A percentile compares a stretch with the other conserved stretches of the same genome.
These are phyloP conservation scores for Dorcus hopei DNA, from an alignment of 2,888 invertebrate species.

Conservation along the genomic window DNA sequence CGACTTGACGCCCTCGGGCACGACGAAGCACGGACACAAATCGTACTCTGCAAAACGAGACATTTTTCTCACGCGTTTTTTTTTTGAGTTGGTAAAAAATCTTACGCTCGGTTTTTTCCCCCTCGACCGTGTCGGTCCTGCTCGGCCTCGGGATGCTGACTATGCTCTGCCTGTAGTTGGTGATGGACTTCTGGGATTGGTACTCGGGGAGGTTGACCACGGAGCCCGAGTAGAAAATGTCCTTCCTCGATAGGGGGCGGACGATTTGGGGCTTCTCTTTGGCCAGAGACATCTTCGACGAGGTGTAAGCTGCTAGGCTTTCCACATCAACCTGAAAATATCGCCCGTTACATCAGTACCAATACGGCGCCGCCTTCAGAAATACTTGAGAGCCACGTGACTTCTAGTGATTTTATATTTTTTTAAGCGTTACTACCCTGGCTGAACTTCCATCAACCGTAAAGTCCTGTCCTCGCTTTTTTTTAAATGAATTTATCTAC, in stretches of 20 bases:
- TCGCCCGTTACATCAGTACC: neutral
- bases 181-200: slow-evolving; percentile 86
- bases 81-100: neutral
- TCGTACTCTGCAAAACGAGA: slow-evolving; percentile 62
- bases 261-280: slow-evolving; percentile 67
- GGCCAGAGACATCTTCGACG: slow-evolving; percentile 62
- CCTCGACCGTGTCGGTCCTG: slow-evolving; percentile 59
- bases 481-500: too few species aligned
- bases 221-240: slow-evolving; percentile 97
- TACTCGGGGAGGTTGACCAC: slow-evolving; percentile 90
- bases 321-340: slow-evolving; percentile 58
- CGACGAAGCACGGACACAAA: slow-evolving; percentile 73
- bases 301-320: slow-evolving; percentile 66
- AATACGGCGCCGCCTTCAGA: neutral
- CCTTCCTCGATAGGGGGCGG: slow-evolving; percentile 88
- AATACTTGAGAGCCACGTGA: too few species aligned
- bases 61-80: neutral
- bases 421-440: too few species aligned
- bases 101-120: slow-evolving; percentile 69
- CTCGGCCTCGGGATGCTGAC: slow-evolving; percentile 77
- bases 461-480: too few species aligned
- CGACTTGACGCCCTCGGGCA: slow-evolving; percentile 78
- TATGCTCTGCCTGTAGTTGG: slow-evolving; percentile 87
- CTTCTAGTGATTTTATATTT: too few species aligned
- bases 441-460: too few species aligned